A percentile compares a stretch with the other conserved stretches of the same genome.
Conservation (phyloP, 2,888 invertebrate genomes). For the Calliscelio sp. region DNA sequence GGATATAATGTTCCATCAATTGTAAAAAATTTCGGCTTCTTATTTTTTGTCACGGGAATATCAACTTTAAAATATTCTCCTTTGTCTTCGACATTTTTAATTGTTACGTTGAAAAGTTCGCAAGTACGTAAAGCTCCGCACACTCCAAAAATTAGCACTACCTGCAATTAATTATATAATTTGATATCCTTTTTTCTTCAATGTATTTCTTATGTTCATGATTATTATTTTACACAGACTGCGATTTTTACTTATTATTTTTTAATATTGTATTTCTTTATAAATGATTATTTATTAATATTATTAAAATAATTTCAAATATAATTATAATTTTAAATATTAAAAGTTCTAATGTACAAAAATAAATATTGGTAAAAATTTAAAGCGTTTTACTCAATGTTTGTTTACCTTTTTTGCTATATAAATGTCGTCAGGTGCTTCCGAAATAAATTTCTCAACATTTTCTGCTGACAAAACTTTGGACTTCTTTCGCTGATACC, state of each 20-base stretch:
- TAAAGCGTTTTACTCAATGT: too few species aligned
- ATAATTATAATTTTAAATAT: too few species aligned
- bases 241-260: too few species aligned
- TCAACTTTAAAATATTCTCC: constrained; percentile 16
- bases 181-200: background rate
- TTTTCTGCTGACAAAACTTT: constrained; percentile 26
- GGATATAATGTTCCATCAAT: constrained; percentile 14
- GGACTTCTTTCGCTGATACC: constrained; percentile 32
- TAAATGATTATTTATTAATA: too few species aligned
- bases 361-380: too few species aligned
- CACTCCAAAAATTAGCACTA: background rate
- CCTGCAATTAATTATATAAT: background rate
- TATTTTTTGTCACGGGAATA: constrained; percentile 21
- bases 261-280: too few species aligned
- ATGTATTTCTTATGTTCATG: background rate
- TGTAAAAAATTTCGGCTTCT: constrained; percentile 12
- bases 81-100: background rate
- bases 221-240: too few species aligned
- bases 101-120: background rate
- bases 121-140: background rate
- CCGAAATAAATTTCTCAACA: constrained; percentile 28
- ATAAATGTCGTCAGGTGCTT: constrained; percentile 35
- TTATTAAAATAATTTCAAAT: too few species aligned
- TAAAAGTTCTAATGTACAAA: too few species aligned
- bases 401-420: constrained; percentile 29